phyloP scores from a whole-genome alignment of 2,113 vertebrate species.

The Corythoichthys intestinalis region DNA sequence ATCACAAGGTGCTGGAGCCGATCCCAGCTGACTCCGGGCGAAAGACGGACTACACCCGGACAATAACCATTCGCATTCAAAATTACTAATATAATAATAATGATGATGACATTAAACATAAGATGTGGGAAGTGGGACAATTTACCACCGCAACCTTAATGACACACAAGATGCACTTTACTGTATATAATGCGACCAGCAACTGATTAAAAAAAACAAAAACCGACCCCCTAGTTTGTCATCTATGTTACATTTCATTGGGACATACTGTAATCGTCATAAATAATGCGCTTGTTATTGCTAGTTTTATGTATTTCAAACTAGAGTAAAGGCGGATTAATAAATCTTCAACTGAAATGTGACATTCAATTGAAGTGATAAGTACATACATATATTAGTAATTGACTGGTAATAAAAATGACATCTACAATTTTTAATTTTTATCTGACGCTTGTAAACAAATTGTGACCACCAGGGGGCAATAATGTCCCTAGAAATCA shows the following conservation, averaged over 20 bases:
- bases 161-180: too few relatives aligned
- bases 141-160: too few relatives aligned
- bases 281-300: background rate
- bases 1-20: too few relatives aligned
- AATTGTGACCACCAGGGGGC: background rate
- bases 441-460: background rate
- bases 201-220: too few relatives aligned
- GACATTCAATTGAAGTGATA: background rate
- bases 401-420: background rate
- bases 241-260: background rate
- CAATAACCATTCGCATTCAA: too few relatives aligned
- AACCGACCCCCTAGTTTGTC: too few relatives aligned
- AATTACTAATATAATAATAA: too few relatives aligned
- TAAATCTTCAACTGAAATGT: background rate
- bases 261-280: background rate
- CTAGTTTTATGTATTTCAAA: background rate
- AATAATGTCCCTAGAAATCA: background rate
- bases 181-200: too few relatives aligned
- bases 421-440: background rate
- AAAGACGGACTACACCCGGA: too few relatives aligned
- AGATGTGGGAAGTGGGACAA: too few relatives aligned
- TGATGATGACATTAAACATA: too few relatives aligned
- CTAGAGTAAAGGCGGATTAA: background rate
- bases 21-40: too few relatives aligned
- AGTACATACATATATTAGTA: background rate